Evolutionary conservation across 1,140 invertebrate genomes (phyloP).

Genomic region (Vollenhovia emeryi): DNA sequence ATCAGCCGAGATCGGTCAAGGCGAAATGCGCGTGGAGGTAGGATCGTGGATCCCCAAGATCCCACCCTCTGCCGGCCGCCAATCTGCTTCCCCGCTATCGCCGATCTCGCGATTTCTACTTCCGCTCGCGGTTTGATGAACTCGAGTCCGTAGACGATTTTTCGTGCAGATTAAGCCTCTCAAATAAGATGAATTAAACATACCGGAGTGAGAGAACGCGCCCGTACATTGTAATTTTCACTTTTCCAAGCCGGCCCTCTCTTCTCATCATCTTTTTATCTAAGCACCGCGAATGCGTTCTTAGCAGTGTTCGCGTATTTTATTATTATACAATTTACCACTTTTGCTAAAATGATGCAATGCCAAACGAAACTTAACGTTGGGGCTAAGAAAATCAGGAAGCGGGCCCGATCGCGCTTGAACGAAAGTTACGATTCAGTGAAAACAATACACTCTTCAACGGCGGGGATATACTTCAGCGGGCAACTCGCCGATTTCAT

Average conservation of each 20-base stretch:
- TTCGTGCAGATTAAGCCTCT: background rate
- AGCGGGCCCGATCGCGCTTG: background rate
- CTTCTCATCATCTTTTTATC: background rate
- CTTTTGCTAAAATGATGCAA: background rate
- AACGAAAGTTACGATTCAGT: background rate
- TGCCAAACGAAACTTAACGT: background rate
- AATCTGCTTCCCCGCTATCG: background rate
- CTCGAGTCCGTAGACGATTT: background rate
- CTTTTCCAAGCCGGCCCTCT: background rate
- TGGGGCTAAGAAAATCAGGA: background rate
- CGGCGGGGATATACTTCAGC: background rate
- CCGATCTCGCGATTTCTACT: constrained; percentile 24
- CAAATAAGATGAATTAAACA: background rate
- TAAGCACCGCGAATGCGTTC: too few relatives aligned
- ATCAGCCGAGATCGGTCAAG: constrained; percentile 69
- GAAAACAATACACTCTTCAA: background rate
- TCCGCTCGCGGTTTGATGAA: constrained; percentile 24
- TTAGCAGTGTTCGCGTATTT: too few relatives aligned
- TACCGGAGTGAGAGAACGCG: background rate
- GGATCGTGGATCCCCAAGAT: constrained; percentile 46
- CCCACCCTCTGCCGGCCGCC: constrained; percentile 7
- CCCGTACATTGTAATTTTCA: background rate
- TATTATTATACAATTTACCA: background rate
- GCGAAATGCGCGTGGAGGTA: constrained; percentile 19
- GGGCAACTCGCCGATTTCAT: background rate